Evolutionary conservation across 2,888 invertebrate genomes (phyloP), one percentile per base, ranked within the genome.

Genomic region (Sisyra nigra): DNA sequence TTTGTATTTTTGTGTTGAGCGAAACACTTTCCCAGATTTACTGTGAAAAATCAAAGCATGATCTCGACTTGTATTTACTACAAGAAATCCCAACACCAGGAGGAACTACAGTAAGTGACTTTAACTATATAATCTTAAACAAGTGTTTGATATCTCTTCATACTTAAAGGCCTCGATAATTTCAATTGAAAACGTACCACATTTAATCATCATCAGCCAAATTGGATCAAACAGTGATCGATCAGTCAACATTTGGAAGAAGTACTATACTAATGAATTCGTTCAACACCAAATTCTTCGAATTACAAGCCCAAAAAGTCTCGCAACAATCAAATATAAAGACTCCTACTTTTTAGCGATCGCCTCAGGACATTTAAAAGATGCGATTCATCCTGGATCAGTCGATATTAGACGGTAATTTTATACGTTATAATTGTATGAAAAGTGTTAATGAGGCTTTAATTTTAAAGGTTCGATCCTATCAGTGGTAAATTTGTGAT

Each of bases 351-450:
- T 56, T 47, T 47, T 61, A 39, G 58, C 58, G 3, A 52, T 61
- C 15, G 56, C 56, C 7, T 58, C 56, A 15, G 55, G 57, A 13
- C 53, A 55, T 46, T 42, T 55, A 35, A 48, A 52, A 35, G 51
- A 57, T 42, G 53, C 57, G 1, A 51, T 56, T 35, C 53, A 57
- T 46, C 47, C 55, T 33, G 60, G 60, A 11, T 48, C 51, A 43
- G 49, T 61, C n/a, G 50, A 55, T 14, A 56, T 62, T 14, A 50
- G 50, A 48, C 54, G 52, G 60, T 60, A 51, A 47, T 18, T 24
- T 24, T 24, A 5, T 24, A 24, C 24, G n/a, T n/a, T n/a, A n/a
- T n/a, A n/a, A n/a, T n/a, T n/a, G n/a, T n/a, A n/a, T n/a, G n/a
- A n/a, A n/a, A n/a, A n/a, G n/a, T n/a, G n/a, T n/a, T 17, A 38